Base-by-base conservation (phyloP, 2,113 vertebrate genomes). In the Caranx melampygus region DNA sequence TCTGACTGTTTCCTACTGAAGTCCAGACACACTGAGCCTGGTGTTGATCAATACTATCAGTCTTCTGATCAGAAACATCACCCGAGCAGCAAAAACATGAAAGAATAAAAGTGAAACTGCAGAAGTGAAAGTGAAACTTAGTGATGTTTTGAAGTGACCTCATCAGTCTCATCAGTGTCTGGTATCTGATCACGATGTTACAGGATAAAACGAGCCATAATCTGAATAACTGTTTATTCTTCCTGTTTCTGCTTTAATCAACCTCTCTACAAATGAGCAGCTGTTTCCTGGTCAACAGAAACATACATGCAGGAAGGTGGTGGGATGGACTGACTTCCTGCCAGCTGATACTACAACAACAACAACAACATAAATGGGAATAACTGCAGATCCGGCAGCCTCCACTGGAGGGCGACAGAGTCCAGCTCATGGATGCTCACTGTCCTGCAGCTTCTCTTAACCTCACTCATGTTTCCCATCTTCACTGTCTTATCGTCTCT, bases 341-440 rank as follows among this genome's bases (percentile, higher is more conserved):
- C 65, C 64, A 61, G 16, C 64, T 80, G 58, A 71, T 37, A 49
- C 13, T 40, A 14, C 58, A 31, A 68, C 26, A 26, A 1, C 26
- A 26, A 26, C 26, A 26, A 62, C 18, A 66, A 55, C 49, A 42
- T 61, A 11, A 70, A 11, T 4, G 42, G 51, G 71, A 26, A 26
- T 8, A 21, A 54, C 76, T 7, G 4, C 52, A 5, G 7, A 11
- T 44, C 35, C 18, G 5, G 4, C 16, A 4, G 0, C 8, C 1
- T n/a, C 90, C 93, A 92, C 91, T 81, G 31, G 93, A 87, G 88
- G 89, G 91, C 82, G 91, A 87, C 91, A 93, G 37, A 90, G 81
- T 49, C 87, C 83, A 59, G 42, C 42, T 62, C 35, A 88, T 84
- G 9, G 31, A 5, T 3, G 18, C 35, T 78, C 33, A 60, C 49